Conservation (phyloP, 2,888 invertebrate genomes). For the Deilephila porcellus region DNA sequence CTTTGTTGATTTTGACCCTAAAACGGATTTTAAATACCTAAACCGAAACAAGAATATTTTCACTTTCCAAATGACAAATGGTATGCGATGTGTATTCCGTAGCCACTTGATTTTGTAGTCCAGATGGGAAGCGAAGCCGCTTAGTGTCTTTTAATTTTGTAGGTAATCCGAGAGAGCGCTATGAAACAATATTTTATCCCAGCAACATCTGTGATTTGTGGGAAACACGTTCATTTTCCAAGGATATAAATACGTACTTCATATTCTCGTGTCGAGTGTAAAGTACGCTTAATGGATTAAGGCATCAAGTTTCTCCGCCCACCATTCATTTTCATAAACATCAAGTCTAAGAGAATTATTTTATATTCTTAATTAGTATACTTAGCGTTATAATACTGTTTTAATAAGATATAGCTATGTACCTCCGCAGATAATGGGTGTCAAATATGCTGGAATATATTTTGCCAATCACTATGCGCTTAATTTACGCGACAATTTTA, state of each 20-base stretch:
- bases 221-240: not conserved
- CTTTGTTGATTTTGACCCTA: too few relatives aligned
- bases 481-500: too few relatives aligned
- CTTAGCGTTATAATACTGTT: not conserved
- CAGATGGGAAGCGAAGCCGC: not conserved
- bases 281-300: conserved; percentile 3
- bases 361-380: conserved; percentile 1
- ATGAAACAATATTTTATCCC: not conserved
- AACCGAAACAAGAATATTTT: too few relatives aligned
- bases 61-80: not conserved
- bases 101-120: not conserved
- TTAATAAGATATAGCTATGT: too few relatives aligned
- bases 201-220: not conserved
- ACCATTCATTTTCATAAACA: conserved; percentile 6
- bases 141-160: conserved; percentile 1
- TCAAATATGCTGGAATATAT: too few relatives aligned
- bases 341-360: not conserved
- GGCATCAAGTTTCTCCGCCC: not conserved
- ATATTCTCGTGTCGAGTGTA: not conserved
- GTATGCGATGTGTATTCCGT: not conserved
- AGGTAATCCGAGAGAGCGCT: conserved; percentile 1
- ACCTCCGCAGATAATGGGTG: too few relatives aligned
- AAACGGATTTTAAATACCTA: too few relatives aligned
- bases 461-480: too few relatives aligned
- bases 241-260: not conserved